Base-by-base conservation (phyloP, 2,888 invertebrate genomes). In the Theretra japonica region DNA sequence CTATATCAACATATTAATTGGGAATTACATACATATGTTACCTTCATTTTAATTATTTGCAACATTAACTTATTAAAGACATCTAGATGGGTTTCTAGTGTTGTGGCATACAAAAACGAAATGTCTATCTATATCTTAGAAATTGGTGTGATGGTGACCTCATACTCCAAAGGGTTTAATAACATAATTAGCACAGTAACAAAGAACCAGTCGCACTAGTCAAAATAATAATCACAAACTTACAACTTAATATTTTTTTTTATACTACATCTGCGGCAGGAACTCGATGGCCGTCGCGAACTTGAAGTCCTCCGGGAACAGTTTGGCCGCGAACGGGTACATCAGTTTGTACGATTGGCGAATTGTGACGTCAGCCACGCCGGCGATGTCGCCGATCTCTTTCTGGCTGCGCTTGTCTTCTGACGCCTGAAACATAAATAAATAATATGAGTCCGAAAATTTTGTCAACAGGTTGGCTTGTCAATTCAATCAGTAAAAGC, bases 361-460 rank as follows among this genome's bases (percentile, higher is more conserved):
- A 79, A 99, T 99, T 0, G 99, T 99, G 19, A 99, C 99, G 88
- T 99, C 99, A 4, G 99, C 99, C 0, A 99, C 99, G 56, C 99
- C 99, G 53, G 99, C 99, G 80, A 99, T 98, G 85, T 99, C 99
- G 0, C 99, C 99, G 80, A 99, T 99, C 93, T 99, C 99, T 90
- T 99, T 99, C 88, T 99, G 99, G 76, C 98, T 98, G 81, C 98
- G 96, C 87, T 99, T 98, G 86, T 98, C 97, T 81, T 98, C 98
- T 0, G 98, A 98, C 0, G 99, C 98, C 97, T 97, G 88, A 62
- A 91, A 90, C 65, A 11, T 23, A 21, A 48, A 62, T 69, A 1
- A 21, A 62, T 41, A 7, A 72, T 28, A 73, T 58, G 50, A 48
- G 2, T 11, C 23, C 62, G 25, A 17, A n/a, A 60, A 58, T 58